Conservation (phyloP, 2,888 invertebrate species). For the Synanthedon formicaeformis region DNA sequence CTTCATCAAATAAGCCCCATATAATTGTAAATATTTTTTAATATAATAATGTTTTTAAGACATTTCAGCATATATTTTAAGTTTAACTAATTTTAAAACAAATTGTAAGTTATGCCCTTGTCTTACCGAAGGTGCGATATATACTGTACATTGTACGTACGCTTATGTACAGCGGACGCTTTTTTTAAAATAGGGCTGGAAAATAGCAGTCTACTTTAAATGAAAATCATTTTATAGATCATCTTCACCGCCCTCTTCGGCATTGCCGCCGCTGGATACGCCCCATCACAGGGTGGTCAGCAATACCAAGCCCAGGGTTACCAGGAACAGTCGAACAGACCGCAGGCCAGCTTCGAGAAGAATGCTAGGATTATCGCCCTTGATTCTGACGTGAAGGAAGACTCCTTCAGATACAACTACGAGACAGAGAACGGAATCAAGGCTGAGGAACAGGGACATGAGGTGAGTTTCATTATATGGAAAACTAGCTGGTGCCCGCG, state of each 20-base stretch:
- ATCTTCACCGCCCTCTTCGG: constrained; percentile 49
- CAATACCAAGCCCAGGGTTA: constrained; percentile 15
- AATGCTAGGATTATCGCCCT: constrained; percentile 49
- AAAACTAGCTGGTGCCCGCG: too few relatives aligned
- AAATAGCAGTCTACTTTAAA: too few relatives aligned
- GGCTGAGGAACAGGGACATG: constrained; percentile 57
- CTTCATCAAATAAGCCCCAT: too few relatives aligned
- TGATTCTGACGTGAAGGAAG: constrained; percentile 55
- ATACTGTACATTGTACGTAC: too few relatives aligned
- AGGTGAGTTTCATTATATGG: constrained; percentile 27
- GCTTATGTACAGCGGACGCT: too few relatives aligned
- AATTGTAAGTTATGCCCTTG: too few relatives aligned
- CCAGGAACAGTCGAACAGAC: constrained; percentile 50
- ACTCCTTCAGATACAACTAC: constrained; percentile 58
- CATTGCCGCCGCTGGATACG: constrained; percentile 42
- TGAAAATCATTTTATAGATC: constrained; percentile 24
- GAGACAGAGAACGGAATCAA: constrained; percentile 64
- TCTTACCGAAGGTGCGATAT: too few relatives aligned
- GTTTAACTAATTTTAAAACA: too few relatives aligned
- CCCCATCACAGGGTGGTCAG: constrained; percentile 11
- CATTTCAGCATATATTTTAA: too few relatives aligned
- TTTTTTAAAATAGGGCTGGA: too few relatives aligned
- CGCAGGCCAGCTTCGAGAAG: constrained; percentile 47
- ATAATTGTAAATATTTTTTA: too few relatives aligned
- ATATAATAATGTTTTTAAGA: too few relatives aligned